Conservation (phyloP, 2,888 invertebrate genomes). For the Sesamia inferens region DNA sequence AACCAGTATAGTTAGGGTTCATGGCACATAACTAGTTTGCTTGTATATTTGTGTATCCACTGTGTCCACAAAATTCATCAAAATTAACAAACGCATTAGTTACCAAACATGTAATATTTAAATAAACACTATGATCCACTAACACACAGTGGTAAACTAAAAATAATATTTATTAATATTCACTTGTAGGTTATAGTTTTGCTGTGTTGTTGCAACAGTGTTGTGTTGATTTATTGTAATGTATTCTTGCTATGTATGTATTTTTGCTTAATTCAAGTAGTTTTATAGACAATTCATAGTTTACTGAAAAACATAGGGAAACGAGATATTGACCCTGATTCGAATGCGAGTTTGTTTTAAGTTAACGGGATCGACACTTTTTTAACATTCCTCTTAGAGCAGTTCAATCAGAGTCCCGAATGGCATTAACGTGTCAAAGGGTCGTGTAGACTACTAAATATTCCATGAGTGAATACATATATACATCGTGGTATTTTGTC, state of each 20-base stretch:
- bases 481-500: too few relatives aligned
- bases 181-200: neutral
- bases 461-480: too few relatives aligned
- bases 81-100: neutral
- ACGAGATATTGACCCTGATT: neutral
- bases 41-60: too few relatives aligned
- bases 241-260: conserved; percentile 8
- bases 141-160: neutral
- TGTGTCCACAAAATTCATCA: neutral
- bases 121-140: neutral
- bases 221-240: conserved; percentile 21
- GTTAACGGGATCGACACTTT: too few relatives aligned
- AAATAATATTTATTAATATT: conserved; percentile 15
- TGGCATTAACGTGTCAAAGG: too few relatives aligned
- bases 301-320: neutral
- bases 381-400: too few relatives aligned
- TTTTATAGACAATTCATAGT: neutral
- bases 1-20: neutral
- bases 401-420: too few relatives aligned
- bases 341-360: too few relatives aligned
- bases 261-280: neutral
- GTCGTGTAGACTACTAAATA: too few relatives aligned
- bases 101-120: neutral
- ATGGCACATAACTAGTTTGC: too few relatives aligned
- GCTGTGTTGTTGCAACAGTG: too few relatives aligned